Evolutionary conservation across 1,140 invertebrate species (phyloP).

Genomic region (Pseudomyrmex cubaensis): DNA sequence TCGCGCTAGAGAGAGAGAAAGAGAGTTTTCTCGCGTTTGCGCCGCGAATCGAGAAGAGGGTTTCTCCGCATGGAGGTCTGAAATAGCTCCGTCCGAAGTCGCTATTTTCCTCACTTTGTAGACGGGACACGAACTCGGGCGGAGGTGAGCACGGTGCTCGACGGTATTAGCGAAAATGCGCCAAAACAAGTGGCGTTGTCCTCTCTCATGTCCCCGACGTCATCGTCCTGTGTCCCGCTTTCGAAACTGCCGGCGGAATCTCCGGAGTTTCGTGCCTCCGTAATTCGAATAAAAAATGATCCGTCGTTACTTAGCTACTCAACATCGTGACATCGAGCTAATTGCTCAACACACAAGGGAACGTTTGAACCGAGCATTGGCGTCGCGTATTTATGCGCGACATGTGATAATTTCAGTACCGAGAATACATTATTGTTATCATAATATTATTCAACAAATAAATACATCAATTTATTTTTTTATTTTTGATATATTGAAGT

Average conservation of each 20-base stretch:
- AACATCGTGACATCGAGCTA: not conserved
- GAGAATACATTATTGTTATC: not conserved
- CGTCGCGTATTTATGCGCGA: too few relatives aligned
- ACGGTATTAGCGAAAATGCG: slow-evolving; percentile 39
- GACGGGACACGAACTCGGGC: slow-evolving; percentile 45
- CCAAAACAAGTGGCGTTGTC: slow-evolving; percentile 46
- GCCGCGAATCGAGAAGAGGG: slow-evolving; percentile 46
- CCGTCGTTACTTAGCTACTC: not conserved
- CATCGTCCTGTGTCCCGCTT: not conserved
- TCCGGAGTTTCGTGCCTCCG: not conserved
- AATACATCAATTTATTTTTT: too few relatives aligned
- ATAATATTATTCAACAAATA: too few relatives aligned
- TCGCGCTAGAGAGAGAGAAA: not conserved
- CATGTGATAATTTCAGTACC: not conserved
- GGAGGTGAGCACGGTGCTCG: slow-evolving; percentile 36
- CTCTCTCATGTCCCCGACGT: not conserved
- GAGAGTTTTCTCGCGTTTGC: slow-evolving; percentile 36
- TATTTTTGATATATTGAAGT: too few relatives aligned
- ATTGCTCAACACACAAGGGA: not conserved
- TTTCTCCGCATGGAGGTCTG: slow-evolving; percentile 11
- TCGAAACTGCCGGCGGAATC: not conserved
- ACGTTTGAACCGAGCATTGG: not conserved
- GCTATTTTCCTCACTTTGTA: slow-evolving; percentile 45
- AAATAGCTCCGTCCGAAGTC: slow-evolving; percentile 43
- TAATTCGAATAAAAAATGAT: slow-evolving; percentile 7